Evolutionary conservation across 1,140 invertebrate species (phyloP).

Genomic region (Gryllus bimaculatus): DNA sequence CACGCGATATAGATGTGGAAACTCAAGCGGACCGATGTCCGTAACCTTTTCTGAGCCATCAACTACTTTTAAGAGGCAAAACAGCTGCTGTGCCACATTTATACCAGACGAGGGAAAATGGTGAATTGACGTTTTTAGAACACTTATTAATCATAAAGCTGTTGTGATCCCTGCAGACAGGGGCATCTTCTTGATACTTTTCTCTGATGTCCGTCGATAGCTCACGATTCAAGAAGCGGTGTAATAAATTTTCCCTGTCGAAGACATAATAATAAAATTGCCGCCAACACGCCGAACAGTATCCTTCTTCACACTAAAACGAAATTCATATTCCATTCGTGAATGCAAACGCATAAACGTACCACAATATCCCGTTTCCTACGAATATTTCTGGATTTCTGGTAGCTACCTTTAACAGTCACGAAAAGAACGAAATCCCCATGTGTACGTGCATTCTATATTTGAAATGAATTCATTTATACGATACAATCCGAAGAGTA

Average conservation of each 20-base stretch:
- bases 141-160: slow-evolving; percentile 5
- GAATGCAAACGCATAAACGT: neutral
- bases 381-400: too few species aligned
- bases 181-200: neutral
- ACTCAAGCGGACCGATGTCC: neutral
- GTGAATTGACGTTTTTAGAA: neutral
- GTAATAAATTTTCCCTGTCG: neutral
- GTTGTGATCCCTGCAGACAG: neutral
- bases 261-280: neutral
- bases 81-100: neutral
- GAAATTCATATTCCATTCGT: neutral
- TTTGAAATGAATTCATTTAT: too few species aligned
- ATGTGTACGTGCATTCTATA: too few species aligned
- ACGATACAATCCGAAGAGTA: too few species aligned
- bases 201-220: neutral
- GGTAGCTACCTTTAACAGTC: too few species aligned
- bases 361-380: neutral
- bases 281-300: too few species aligned
- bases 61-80: neutral
- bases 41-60: neutral
- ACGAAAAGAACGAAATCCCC: too few species aligned
- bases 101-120: neutral
- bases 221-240: neutral
- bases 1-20: too few species aligned
- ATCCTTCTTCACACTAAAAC: neutral